A percentile compares a stretch with the other conserved stretches of the same genome.
phyloP scores from a whole-genome alignment of 2,113 vertebrate species.

The Hemichromis elongatus region DNA sequence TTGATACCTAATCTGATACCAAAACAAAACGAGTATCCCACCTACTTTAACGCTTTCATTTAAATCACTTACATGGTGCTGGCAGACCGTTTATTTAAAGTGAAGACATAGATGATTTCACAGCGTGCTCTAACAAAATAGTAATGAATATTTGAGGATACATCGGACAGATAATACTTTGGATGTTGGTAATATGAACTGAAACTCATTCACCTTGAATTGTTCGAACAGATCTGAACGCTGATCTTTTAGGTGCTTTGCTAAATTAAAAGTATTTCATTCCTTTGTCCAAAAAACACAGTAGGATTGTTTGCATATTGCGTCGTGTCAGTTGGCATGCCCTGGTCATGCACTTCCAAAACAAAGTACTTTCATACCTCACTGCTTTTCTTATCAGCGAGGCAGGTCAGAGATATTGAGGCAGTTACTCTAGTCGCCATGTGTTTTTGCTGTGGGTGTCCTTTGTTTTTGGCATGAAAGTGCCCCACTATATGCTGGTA shows the following conservation, averaged over 20 bases:
- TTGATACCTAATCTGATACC: not conserved
- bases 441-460: not conserved
- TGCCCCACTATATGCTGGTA: not conserved
- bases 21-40: not conserved
- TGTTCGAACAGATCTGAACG: not conserved
- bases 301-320: not conserved
- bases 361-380: not conserved
- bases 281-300: not conserved
- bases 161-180: not conserved
- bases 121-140: too few relatives aligned
- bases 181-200: not conserved
- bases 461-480: not conserved
- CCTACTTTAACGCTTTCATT: not conserved
- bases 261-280: not conserved
- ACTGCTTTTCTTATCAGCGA: not conserved
- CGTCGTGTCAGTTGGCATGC: not conserved
- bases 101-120: not conserved
- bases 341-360: not conserved
- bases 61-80: not conserved
- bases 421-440: not conserved
- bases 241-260: not conserved
- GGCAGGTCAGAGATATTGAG: not conserved
- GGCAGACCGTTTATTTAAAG: not conserved
- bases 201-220: not conserved
- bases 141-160: not conserved